These are phyloP conservation scores for Neopelma chrysocephalum DNA, from an alignment of 2,797 vertebrate species.

Conservation along the genomic window DNA sequence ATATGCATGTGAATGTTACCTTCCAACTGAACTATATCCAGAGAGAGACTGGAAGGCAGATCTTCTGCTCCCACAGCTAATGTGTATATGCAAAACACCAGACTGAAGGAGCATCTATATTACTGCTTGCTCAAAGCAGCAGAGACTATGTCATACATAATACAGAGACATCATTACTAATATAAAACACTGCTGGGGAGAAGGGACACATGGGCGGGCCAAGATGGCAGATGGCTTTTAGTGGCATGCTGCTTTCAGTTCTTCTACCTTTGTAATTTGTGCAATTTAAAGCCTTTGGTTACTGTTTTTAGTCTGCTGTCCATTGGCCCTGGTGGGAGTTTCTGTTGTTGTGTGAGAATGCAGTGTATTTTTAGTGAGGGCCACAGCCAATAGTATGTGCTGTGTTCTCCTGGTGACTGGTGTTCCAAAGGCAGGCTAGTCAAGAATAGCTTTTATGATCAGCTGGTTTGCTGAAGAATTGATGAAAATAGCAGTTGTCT, in stretches of 20 bases:
- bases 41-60: slow-evolving; percentile 21
- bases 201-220: slow-evolving; percentile 69
- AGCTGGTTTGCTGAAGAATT: slow-evolving; percentile 55
- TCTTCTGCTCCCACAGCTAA: slow-evolving; percentile 31
- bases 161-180: slow-evolving; percentile 72
- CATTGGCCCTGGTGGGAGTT: slow-evolving; percentile 63
- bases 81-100: slow-evolving; percentile 29
- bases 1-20: background rate
- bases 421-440: slow-evolving; percentile 37
- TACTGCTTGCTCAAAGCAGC: slow-evolving; percentile 45
- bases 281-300: slow-evolving; percentile 71
- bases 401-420: slow-evolving; percentile 43
- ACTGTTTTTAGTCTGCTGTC: slow-evolving; percentile 73
- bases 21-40: slow-evolving; percentile 19
- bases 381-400: slow-evolving; percentile 37
- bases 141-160: slow-evolving; percentile 60
- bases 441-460: slow-evolving; percentile 40
- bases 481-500: slow-evolving; percentile 42
- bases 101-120: slow-evolving; percentile 52
- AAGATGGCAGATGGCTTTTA: slow-evolving; percentile 77
- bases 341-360: slow-evolving; percentile 72
- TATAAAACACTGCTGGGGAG: slow-evolving; percentile 69
- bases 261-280: slow-evolving; percentile 68
- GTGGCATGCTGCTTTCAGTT: slow-evolving; percentile 69
- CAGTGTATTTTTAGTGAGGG: slow-evolving; percentile 73